Conservation (phyloP, 2,797 vertebrate genomes). For the Phataginus tetradactyla region DNA sequence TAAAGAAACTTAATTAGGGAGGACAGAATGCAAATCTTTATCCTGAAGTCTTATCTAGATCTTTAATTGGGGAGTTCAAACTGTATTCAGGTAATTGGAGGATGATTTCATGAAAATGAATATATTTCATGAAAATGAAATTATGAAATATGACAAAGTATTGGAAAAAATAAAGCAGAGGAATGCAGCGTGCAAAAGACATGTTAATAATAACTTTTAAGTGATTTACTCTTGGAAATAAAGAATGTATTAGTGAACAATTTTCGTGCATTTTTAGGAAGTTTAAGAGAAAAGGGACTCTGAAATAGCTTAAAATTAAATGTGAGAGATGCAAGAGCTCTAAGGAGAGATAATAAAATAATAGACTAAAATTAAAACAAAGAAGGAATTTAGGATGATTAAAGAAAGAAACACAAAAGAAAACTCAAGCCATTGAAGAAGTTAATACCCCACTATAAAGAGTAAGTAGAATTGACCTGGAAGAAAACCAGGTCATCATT, state of each 20-base stretch:
- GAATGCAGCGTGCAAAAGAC: background rate
- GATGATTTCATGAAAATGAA: too few relatives aligned
- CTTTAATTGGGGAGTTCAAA: background rate
- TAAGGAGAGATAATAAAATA: background rate
- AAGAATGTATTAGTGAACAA: background rate
- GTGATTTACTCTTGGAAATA: background rate
- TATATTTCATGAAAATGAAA: background rate
- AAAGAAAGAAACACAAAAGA: background rate
- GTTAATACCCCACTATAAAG: background rate
- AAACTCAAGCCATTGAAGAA: background rate
- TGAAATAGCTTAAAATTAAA: background rate
- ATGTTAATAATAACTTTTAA: background rate
- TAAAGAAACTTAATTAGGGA: background rate
- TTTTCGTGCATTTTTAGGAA: background rate
- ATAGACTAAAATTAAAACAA: background rate
- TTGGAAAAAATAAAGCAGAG: background rate
- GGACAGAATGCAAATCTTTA: background rate
- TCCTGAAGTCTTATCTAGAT: background rate
- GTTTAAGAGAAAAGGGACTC: background rate
- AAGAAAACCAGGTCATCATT: background rate
- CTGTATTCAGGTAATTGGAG: background rate
- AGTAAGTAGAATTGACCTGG: background rate
- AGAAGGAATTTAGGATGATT: background rate
- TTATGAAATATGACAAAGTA: background rate
- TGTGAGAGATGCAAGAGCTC: background rate